Evolutionary conservation across 2,113 vertebrate species (phyloP).

Genomic region (Crotalus tigris): DNA sequence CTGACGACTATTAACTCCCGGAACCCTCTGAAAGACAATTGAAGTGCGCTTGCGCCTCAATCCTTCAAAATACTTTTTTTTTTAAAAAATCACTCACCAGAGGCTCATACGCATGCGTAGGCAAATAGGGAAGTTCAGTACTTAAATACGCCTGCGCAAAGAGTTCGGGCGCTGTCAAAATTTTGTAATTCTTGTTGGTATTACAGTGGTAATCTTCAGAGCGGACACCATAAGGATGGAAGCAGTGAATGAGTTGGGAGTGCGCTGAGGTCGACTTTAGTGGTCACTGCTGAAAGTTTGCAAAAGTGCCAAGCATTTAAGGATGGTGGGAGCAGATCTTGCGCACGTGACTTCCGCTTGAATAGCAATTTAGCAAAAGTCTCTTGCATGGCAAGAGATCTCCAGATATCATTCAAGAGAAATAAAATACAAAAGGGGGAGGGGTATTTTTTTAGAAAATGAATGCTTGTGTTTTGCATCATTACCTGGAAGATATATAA

Average conservation of each 20-base stretch:
- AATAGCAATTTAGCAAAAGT: neutral
- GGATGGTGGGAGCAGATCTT: neutral
- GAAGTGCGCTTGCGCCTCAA: neutral
- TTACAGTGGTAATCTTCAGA: neutral
- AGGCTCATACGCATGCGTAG: neutral
- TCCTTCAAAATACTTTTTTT: neutral
- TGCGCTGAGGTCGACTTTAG: neutral
- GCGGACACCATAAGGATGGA: neutral
- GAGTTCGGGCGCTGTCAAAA: neutral
- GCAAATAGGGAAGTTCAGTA: no score
- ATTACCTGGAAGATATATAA: neutral
- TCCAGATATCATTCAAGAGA: neutral
- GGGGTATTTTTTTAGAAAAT: neutral
- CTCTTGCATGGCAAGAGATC: neutral
- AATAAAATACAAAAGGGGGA: neutral
- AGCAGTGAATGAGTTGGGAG: neutral
- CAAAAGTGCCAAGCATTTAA: neutral
- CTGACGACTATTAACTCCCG: neutral
- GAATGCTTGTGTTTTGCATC: neutral
- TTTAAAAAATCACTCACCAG: neutral
- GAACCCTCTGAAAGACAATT: conserved; percentile 1
- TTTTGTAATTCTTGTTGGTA: neutral
- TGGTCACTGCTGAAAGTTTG: neutral
- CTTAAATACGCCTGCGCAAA: neutral
- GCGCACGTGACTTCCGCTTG: neutral